phyloP scores from a whole-genome alignment of 1,140 invertebrate genomes.

The Zaprionus davidi region DNA sequence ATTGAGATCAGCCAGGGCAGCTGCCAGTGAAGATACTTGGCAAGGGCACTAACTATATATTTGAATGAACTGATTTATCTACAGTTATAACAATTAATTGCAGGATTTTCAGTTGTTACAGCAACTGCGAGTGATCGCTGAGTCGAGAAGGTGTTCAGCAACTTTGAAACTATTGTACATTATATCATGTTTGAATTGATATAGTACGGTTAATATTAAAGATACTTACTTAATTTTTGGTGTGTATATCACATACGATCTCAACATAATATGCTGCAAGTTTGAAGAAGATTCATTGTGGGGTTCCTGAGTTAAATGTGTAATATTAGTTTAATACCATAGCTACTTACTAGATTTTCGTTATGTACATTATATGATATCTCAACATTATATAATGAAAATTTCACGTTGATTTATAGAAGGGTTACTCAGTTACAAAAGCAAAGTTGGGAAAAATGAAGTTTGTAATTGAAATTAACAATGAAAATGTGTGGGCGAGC shows the following conservation, averaged over 20 bases:
- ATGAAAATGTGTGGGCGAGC: too few species aligned
- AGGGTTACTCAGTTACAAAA: not conserved
- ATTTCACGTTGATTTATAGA: rapidly evolving
- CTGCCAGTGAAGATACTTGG: too few species aligned
- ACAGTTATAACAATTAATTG: not conserved
- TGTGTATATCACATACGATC: not conserved
- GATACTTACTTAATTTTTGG: not conserved
- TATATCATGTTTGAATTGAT: not conserved
- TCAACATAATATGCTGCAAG: not conserved
- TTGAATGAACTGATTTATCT: constrained; percentile 6
- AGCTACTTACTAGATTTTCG: too few species aligned
- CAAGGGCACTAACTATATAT: not conserved
- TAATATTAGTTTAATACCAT: too few species aligned
- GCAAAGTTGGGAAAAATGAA: not conserved
- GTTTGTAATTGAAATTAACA: too few species aligned
- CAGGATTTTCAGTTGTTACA: not conserved
- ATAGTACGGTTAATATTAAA: not conserved
- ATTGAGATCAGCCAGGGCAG: constrained; percentile 37
- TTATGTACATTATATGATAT: too few species aligned
- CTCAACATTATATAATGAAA: too few species aligned
- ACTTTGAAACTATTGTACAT: too few species aligned
- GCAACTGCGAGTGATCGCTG: not conserved
- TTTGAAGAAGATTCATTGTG: not conserved
- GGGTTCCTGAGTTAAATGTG: not conserved
- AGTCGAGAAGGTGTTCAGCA: not conserved